A percentile compares a stretch with the other conserved stretches of the same genome.
Conservation (phyloP, 1,140 invertebrate genomes). For the Formica selysi region DNA sequence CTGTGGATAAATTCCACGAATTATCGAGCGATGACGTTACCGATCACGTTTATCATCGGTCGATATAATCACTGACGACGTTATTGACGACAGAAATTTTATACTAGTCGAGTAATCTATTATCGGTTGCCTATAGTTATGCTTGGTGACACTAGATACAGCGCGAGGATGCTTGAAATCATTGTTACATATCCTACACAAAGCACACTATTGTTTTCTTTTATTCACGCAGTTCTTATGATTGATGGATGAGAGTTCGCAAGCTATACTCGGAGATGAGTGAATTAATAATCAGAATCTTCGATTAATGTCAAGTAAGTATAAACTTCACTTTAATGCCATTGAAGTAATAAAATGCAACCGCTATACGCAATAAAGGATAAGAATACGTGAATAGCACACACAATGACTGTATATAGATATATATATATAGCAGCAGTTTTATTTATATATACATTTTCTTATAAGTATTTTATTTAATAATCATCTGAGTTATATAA, state of each 20-base stretch:
- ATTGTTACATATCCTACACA: too few species aligned
- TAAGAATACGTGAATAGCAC: slow-evolving; percentile 36
- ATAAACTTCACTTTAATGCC: neutral
- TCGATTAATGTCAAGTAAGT: neutral
- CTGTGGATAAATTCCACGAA: too few species aligned
- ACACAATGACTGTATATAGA: slow-evolving; percentile 34
- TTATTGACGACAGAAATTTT: neutral
- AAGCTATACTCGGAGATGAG: neutral
- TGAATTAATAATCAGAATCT: neutral
- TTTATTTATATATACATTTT: slow-evolving; percentile 64
- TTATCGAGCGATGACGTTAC: neutral
- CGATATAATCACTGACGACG: neutral
- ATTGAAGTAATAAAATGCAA: neutral
- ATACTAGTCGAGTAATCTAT: neutral
- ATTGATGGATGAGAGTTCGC: too few species aligned
- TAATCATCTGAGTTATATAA: slow-evolving; percentile 52
- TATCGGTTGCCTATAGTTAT: too few species aligned
- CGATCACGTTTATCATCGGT: neutral
- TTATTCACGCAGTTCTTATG: too few species aligned
- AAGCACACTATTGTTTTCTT: too few species aligned
- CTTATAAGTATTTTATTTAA: slow-evolving; percentile 59
- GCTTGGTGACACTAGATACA: too few species aligned
- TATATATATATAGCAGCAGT: slow-evolving; percentile 47
- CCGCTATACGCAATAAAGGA: neutral
- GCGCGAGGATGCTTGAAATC: too few species aligned